Evolutionary conservation across 2,797 vertebrate species (phyloP).

Genomic region (Crypturellus tataupa): DNA sequence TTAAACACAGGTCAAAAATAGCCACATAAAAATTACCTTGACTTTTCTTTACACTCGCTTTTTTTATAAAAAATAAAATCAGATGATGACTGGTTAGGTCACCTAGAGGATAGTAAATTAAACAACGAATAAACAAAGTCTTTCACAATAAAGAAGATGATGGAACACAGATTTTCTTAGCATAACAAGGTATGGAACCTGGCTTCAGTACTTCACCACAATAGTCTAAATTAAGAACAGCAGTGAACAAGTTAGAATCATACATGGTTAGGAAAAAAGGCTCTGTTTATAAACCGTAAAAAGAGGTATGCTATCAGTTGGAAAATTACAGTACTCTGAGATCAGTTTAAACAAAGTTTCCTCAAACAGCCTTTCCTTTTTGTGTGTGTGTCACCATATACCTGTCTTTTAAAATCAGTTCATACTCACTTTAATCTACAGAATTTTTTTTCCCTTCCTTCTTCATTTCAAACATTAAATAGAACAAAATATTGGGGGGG

Average conservation of each 20-base stretch:
- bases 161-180: slow-evolving; percentile 47
- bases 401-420: slow-evolving; percentile 35
- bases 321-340: slow-evolving; percentile 21
- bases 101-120: slow-evolving; percentile 60
- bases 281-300: slow-evolving; percentile 64
- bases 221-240: slow-evolving; percentile 63
- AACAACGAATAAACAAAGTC: slow-evolving; percentile 62
- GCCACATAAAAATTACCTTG: slow-evolving; percentile 5
- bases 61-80: slow-evolving; percentile 38
- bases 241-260: slow-evolving; percentile 53
- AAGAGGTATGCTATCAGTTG: slow-evolving; percentile 49
- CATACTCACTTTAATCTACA: slow-evolving; percentile 37
- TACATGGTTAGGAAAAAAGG: slow-evolving; percentile 43
- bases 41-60: slow-evolving; percentile 29
- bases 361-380: slow-evolving; percentile 1
- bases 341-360: slow-evolving; percentile 50
- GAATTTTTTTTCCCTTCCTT: not conserved
- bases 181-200: slow-evolving; percentile 49
- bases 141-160: slow-evolving; percentile 55
- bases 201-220: slow-evolving; percentile 37
- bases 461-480: not conserved
- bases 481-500: slow-evolving; percentile 14
- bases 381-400: slow-evolving; percentile 15
- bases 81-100: slow-evolving; percentile 18
- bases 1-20: slow-evolving; percentile 59